Conservation (phyloP, 2,888 invertebrate genomes). For the Lasioglossum calceatum region DNA sequence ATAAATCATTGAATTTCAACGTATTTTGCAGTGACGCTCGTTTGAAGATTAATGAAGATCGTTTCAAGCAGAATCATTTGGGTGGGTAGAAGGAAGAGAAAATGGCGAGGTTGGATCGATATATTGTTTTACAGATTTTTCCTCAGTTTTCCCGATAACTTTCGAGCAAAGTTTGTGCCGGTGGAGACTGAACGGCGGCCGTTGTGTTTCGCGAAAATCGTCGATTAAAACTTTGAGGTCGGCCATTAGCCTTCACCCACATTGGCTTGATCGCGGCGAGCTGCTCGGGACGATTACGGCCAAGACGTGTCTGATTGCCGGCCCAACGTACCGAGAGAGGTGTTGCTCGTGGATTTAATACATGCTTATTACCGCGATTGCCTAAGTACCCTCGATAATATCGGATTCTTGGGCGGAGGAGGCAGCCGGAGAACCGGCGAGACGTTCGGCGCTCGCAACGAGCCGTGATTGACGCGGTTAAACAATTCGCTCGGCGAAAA, state of each 20-base stretch:
- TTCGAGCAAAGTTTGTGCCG: constrained; percentile 32
- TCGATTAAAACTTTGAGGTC: constrained; percentile 77
- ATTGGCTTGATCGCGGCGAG: constrained; percentile 65
- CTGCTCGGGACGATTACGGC: constrained; percentile 49
- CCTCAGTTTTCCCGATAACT: background rate
- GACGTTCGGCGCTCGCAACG: constrained; percentile 15
- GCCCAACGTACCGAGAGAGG: constrained; percentile 41
- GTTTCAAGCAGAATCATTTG: no score
- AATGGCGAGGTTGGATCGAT: constrained; percentile 5
- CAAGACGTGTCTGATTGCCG: constrained; percentile 51
- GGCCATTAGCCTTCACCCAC: constrained; percentile 78
- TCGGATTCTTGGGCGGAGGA: constrained; percentile 38
- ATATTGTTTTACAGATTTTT: background rate
- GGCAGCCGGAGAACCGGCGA: background rate
- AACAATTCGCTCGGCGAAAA: constrained; percentile 1
- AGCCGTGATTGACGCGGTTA: constrained; percentile 25
- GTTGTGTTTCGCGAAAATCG: constrained; percentile 72
- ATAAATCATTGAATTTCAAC: no score
- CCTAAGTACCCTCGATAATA: constrained; percentile 56
- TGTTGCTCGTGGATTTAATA: constrained; percentile 65
- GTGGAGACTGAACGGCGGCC: background rate
- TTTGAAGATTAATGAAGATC: no score
- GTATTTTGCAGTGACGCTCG: no score
- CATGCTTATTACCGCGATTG: constrained; percentile 61
- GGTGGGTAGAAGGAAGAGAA: no score